Percentiles rank a stretch among this genome's conserved stretches.
phyloP scores from a whole-genome alignment of 1,140 invertebrate genomes.

The Galleria mellonella region DNA sequence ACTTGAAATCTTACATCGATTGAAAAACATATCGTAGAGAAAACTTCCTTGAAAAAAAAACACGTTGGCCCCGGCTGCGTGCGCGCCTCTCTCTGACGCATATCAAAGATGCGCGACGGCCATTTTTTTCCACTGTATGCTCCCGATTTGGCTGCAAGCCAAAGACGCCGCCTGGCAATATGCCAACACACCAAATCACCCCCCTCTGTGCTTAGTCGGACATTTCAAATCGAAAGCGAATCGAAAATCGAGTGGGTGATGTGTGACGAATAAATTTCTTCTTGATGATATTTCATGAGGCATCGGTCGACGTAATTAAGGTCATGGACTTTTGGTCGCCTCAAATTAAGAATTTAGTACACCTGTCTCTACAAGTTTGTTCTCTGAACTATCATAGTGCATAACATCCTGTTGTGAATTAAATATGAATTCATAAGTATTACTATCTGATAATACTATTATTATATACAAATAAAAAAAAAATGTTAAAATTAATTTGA shows the following conservation, averaged over 20 bases:
- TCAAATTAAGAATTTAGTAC: too few relatives aligned
- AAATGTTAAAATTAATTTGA: too few relatives aligned
- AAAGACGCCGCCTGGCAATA: slow-evolving; percentile 52
- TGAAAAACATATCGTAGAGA: neutral
- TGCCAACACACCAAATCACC: slow-evolving; percentile 45
- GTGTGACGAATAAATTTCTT: neutral
- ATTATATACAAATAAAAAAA: too few relatives aligned
- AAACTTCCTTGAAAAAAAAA: slow-evolving; percentile 1
- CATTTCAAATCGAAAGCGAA: slow-evolving; percentile 8
- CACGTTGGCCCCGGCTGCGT: slow-evolving; percentile 20
- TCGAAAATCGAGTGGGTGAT: slow-evolving; percentile 1
- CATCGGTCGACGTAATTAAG: too few relatives aligned
- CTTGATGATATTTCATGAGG: neutral
- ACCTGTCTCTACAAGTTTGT: too few relatives aligned
- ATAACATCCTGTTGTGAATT: too few relatives aligned
- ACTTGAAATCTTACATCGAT: too few relatives aligned
- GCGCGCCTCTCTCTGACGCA: slow-evolving; percentile 61
- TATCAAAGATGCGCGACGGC: slow-evolving; percentile 65
- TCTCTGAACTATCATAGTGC: too few relatives aligned
- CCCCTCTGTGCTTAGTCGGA: slow-evolving; percentile 16
- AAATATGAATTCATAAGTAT: too few relatives aligned
- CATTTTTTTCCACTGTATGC: slow-evolving; percentile 53
- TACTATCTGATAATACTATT: too few relatives aligned
- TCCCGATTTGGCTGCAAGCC: slow-evolving; percentile 48
- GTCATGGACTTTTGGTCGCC: too few relatives aligned